Base-by-base conservation (phyloP, 2,888 invertebrate species). In the Andrena minutula region DNA sequence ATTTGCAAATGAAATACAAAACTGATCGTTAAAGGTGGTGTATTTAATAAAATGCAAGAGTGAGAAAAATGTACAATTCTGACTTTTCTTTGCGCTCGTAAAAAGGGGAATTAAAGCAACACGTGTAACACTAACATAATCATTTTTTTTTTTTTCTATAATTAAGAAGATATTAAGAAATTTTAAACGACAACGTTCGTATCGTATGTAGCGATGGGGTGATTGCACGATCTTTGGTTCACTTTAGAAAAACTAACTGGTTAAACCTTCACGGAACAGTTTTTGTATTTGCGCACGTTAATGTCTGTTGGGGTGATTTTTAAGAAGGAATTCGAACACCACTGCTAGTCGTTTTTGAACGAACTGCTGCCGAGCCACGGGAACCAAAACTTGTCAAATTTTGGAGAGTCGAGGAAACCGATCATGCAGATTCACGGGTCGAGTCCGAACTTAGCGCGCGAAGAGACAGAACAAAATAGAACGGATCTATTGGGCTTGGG, bases 401-500 rank as follows among this genome's bases (percentile, higher is more conserved):
- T 7, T 32, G 16, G 20, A 63, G 41, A 68, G 66, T 51, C 61
- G 51, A 61, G 71, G 47, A 63, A 71, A 85, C 77, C 41, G 85
- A 72, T 53, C 76, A 49, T 68, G 64, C 83, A 60, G 76, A 79
- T 79, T 68, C 81, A 65, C 77, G n/a, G 65, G 81, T 28, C 77
- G 75, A 61, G 60, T 68, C 61, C 51, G 72, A 85, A 86, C 88
- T 83, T 86, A 73, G 60, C 58, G 56, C 41, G 63, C 56, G 63
- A 23, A 64, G 65, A 69, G 87, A 84, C 77, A 82, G 91, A 89
- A 89, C 89, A 91, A 92, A 92, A 92, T 92, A 92, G 92, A 90
- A 91, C 86, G 84, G 85, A 75, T 86, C 75, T 47, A 76, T 76
- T 65, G 92, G 91, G 90, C 32, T 28, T 41, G 20, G 20, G 91